phyloP scores from a whole-genome alignment of 2,888 invertebrate genomes.

The Ferrisia virgata region DNA sequence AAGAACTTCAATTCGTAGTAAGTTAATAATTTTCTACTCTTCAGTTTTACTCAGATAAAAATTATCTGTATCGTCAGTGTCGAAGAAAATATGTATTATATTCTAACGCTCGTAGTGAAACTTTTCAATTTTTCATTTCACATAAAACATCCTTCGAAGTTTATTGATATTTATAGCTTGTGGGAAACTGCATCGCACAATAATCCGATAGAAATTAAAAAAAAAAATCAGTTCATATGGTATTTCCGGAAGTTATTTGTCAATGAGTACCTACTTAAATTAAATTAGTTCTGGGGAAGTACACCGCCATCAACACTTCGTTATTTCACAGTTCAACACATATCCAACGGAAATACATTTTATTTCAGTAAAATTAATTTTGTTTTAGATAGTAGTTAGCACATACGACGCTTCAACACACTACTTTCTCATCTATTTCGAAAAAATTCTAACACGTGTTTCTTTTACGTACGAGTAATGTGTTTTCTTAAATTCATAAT shows the following conservation, averaged over 20 bases:
- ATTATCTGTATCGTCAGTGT: no score
- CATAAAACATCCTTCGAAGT: not conserved
- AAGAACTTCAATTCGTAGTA: not conserved
- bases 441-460: not conserved
- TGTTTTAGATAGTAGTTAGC: not conserved
- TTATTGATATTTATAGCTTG: no score
- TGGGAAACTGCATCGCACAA: not conserved
- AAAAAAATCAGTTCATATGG: constrained; percentile 15
- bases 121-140: not conserved
- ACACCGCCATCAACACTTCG: constrained; percentile 9
- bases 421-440: not conserved
- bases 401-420: not conserved
- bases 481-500: not conserved
- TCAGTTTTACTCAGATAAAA: not conserved
- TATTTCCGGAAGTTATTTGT: constrained; percentile 24
- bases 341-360: constrained; percentile 31
- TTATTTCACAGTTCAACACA: constrained; percentile 34
- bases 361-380: constrained; percentile 19
- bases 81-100: not conserved
- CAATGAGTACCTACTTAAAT: constrained; percentile 2
- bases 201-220: not conserved
- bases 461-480: not conserved
- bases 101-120: not conserved
- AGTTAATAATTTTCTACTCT: not conserved
- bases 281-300: constrained; percentile 42